These are phyloP conservation scores for Parasteatoda lunata DNA, from an alignment of 2,888 invertebrate species.

Conservation along the genomic window DNA sequence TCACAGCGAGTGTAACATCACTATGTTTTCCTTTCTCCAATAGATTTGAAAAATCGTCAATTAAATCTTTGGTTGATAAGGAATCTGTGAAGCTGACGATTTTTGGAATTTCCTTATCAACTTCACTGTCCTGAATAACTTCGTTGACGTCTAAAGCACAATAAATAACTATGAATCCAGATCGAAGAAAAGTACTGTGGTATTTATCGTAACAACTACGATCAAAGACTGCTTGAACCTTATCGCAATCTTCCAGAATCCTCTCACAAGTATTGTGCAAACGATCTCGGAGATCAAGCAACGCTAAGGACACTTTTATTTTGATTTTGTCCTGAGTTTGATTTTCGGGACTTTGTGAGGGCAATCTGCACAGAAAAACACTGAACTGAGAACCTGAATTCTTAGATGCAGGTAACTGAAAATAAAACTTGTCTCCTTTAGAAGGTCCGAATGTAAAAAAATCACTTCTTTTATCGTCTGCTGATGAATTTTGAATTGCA, in stretches of 20 bases:
- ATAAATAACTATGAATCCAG: constrained; percentile 23
- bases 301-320: constrained; percentile 38
- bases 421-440: constrained; percentile 31
- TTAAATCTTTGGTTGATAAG: constrained; percentile 13
- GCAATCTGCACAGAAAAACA: constrained; percentile 23
- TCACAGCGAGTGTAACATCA: constrained; percentile 29
- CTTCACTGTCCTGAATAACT: constrained; percentile 7
- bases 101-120: not conserved
- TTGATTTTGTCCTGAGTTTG: not conserved
- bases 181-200: constrained; percentile 26
- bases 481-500: not conserved
- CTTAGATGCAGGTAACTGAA: constrained; percentile 9
- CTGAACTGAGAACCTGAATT: constrained; percentile 15
- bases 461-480: constrained; percentile 30
- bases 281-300: constrained; percentile 35
- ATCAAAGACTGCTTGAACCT: constrained; percentile 36
- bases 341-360: not conserved
- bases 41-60: constrained; percentile 13
- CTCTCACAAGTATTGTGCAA: constrained; percentile 39
- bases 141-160: constrained; percentile 51
- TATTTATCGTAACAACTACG: constrained; percentile 13
- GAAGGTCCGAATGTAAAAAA: constrained; percentile 41
- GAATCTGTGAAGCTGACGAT: not conserved
- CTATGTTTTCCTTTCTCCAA: constrained; percentile 11
- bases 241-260: not conserved